Conservation (phyloP, 2,113 vertebrate species). For the Collichthys lucidus region DNA sequence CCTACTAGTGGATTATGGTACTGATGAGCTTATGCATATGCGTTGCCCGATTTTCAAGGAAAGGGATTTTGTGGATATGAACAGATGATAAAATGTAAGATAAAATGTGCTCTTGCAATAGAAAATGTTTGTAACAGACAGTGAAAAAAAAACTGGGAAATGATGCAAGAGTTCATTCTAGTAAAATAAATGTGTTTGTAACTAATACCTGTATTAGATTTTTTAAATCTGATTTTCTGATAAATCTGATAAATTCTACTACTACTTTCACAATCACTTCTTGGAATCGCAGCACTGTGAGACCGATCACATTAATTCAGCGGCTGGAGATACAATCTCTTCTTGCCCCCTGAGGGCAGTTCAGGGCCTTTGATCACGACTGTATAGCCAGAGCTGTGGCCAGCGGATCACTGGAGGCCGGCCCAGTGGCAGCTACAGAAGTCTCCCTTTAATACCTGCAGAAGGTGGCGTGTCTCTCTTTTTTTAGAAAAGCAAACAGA, state of each 20-base stretch:
- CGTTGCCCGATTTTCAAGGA: background rate
- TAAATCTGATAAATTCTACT: background rate
- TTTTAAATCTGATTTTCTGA: background rate
- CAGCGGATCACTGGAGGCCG: slow-evolving; percentile 27
- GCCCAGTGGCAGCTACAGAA: slow-evolving; percentile 46
- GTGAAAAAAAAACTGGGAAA: background rate
- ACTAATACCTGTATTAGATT: background rate
- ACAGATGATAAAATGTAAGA: too few relatives aligned
- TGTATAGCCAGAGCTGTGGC: slow-evolving; percentile 8
- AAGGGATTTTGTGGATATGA: too few relatives aligned
- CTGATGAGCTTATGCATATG: background rate
- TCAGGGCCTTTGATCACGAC: slow-evolving; percentile 61
- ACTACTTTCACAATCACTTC: background rate
- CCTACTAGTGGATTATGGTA: background rate
- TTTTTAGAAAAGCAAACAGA: slow-evolving; percentile 80
- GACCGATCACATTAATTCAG: background rate
- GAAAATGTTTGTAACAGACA: too few relatives aligned
- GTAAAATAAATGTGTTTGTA: background rate
- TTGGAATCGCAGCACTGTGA: slow-evolving; percentile 16
- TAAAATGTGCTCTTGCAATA: background rate
- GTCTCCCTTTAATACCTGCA: slow-evolving; percentile 67
- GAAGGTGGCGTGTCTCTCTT: slow-evolving; percentile 60
- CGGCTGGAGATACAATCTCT: slow-evolving; percentile 7
- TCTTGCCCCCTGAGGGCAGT: slow-evolving; percentile 1
- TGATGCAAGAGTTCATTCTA: too few relatives aligned